Base-by-base conservation (phyloP, 2,888 invertebrate genomes). In the Nebria brevicollis region DNA sequence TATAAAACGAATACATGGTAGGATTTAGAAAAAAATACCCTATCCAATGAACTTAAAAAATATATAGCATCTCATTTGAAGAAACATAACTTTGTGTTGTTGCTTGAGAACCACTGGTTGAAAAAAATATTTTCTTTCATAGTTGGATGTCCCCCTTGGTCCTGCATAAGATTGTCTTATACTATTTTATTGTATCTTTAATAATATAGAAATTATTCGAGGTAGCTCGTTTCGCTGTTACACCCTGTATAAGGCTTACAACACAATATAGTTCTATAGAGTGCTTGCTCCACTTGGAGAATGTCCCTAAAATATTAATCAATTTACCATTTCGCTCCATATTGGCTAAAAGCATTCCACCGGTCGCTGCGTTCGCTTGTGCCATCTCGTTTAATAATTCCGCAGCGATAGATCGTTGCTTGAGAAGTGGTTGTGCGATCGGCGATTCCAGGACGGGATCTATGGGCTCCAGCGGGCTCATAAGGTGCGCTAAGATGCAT, bases 371-470 rank as follows among this genome's bases (percentile, higher is more conserved):
- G 87, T 94, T 95, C 11, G 93, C 94, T 88, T 93, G 93, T 86
- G 94, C 94, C 4, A 95, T 93, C 86, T 96, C 96, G 72, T 91
- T 93, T 10, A 96, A 89, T 54, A 96, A 89, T 85, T 96, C 96
- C 0, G 93, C 93, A 4, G 96, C 96, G 0, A 95, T 94, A 26
- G 93, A 90, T 85, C 94, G 93, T 88, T 97, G 96, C 86, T 95
- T 93, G 80, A 94, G 91, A 84, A 96, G 89, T 1, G 96, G 96
- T 88, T 95, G 94, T 34, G 95, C 92, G 81, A 96, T 90, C 0
- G 96, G 96, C 4, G 96, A 95, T 89, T 97, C 97, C 85, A 96
- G 89, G 77, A 96, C 91, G 6, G 96, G 96, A 88, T 96, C 96
- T 84, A 96, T 93, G 0, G 96, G 93, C 87, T 96, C 96, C 86